Percentiles rank a stretch among this genome's conserved stretches.
Conservation (phyloP, 2,888 invertebrate genomes). For the Cephus pulcher region DNA sequence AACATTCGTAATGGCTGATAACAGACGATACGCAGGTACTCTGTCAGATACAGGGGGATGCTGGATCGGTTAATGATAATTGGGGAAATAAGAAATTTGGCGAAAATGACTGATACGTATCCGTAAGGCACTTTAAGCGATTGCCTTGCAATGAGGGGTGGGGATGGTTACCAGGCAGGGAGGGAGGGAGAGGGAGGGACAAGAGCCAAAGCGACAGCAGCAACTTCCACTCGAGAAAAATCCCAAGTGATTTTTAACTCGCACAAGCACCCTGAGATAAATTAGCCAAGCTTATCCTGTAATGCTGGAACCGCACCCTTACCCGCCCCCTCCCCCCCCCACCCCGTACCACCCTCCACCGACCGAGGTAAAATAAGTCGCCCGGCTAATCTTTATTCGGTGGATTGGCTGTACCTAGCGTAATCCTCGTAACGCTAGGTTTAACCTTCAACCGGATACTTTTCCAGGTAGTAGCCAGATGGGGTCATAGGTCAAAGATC, state of each 20-base stretch:
- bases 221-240: neutral
- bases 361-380: neutral
- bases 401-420: neutral
- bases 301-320: neutral
- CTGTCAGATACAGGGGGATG: too few relatives aligned
- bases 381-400: neutral
- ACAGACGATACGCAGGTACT: neutral
- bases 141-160: neutral
- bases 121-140: too few relatives aligned
- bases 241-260: slow-evolving; percentile 9
- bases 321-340: too few relatives aligned
- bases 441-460: neutral
- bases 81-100: too few relatives aligned
- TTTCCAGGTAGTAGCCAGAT: neutral
- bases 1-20: neutral
- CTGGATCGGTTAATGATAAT: too few relatives aligned
- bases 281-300: slow-evolving; percentile 2
- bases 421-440: neutral
- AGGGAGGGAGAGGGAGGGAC: slow-evolving; percentile 2
- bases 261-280: neutral
- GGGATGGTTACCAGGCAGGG: neutral
- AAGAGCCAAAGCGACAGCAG: neutral
- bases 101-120: too few relatives aligned
- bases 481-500: neutral
- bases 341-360: neutral